These are phyloP conservation scores for Melikaiella ostensackeni DNA, from an alignment of 2,888 invertebrate genomes.

Conservation along the genomic window DNA sequence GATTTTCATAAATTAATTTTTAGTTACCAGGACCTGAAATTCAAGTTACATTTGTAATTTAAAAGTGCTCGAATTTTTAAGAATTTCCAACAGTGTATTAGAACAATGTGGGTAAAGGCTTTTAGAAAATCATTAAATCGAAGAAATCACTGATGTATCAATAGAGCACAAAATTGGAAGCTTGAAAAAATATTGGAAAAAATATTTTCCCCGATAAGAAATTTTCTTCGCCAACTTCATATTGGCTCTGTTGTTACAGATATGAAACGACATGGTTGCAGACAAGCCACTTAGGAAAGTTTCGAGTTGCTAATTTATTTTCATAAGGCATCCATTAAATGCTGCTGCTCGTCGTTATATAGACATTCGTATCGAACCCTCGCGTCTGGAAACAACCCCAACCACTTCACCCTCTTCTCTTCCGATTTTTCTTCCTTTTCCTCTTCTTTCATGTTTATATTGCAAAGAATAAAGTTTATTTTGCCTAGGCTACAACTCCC, in stretches of 20 bases:
- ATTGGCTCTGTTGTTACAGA: slow-evolving; percentile 6
- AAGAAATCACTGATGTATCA: too few species aligned
- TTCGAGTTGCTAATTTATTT: slow-evolving; percentile 39
- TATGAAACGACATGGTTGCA: slow-evolving; percentile 15
- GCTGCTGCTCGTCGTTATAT: slow-evolving; percentile 34
- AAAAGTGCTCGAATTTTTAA: too few species aligned
- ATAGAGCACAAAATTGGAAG: too few species aligned
- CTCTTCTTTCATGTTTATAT: slow-evolving; percentile 1
- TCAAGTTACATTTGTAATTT: too few species aligned
- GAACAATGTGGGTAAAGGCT: too few species aligned
- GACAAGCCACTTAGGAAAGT: slow-evolving; percentile 21
- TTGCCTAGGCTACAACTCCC: slow-evolving; percentile 7
- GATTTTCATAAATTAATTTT: too few species aligned
- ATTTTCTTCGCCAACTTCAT: neutral
- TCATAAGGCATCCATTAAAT: slow-evolving; percentile 38
- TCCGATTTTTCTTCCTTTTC: slow-evolving; percentile 10
- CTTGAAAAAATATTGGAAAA: neutral
- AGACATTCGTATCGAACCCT: slow-evolving; percentile 32
- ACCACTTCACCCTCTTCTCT: slow-evolving; percentile 18
- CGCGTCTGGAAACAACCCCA: slow-evolving; percentile 35
- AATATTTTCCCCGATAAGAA: neutral
- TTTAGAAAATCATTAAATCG: too few species aligned
- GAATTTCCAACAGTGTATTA: too few species aligned
- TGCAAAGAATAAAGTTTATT: slow-evolving; percentile 34
- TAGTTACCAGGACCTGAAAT: too few species aligned